Evolutionary conservation across 2,797 vertebrate species (phyloP).

Genomic region (Eospalax fontanierii): DNA sequence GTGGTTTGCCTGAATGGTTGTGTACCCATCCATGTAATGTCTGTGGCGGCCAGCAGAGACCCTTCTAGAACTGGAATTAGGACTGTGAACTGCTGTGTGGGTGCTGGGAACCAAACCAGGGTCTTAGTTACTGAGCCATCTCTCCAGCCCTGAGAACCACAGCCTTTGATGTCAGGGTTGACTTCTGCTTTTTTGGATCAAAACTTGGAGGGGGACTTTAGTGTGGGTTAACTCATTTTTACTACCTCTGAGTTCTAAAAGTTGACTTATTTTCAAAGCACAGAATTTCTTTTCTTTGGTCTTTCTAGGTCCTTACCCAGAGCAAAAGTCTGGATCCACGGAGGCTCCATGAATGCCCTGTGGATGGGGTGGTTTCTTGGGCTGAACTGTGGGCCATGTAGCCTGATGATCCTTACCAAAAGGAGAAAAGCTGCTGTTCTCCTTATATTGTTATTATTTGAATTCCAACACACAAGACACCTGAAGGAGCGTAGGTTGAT

Average conservation of each 20-base stretch:
- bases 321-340: neutral
- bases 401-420: neutral
- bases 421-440: neutral
- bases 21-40: too few relatives aligned
- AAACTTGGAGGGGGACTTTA: neutral
- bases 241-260: conserved; percentile 44
- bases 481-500: neutral
- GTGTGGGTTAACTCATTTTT: conserved; percentile 15
- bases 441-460: neutral
- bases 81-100: too few relatives aligned
- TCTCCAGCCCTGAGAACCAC: neutral
- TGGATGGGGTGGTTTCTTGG: neutral
- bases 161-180: neutral
- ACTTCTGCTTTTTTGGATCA: neutral
- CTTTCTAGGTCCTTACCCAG: neutral
- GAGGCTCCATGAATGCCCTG: neutral
- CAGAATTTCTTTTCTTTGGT: neutral
- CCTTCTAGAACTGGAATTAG: neutral
- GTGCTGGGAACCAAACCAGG: too few relatives aligned
- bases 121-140: too few relatives aligned
- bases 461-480: neutral
- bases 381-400: neutral
- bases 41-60: too few relatives aligned
- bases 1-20: too few relatives aligned
- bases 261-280: conserved; percentile 5